A percentile compares a stretch with the other conserved stretches of the same genome.
phyloP scores from a whole-genome alignment of 2,797 vertebrate species.

The Siniperca undulata region DNA sequence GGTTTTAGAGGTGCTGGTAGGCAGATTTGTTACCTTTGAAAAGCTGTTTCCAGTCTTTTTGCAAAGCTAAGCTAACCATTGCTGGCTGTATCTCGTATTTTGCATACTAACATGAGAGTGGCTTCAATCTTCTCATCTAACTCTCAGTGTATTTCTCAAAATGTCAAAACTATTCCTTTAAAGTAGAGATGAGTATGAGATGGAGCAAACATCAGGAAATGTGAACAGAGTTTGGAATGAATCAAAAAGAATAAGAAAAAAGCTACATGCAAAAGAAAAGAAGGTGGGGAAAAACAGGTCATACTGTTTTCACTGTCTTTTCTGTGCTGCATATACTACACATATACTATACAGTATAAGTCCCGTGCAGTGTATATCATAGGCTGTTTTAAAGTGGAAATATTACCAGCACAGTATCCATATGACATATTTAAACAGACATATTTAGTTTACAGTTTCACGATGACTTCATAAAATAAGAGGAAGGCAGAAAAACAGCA shows the following conservation, averaged over 20 bases:
- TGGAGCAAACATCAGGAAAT: not conserved
- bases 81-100: not conserved
- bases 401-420: conserved; percentile 3
- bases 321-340: no score
- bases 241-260: not conserved
- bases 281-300: not conserved
- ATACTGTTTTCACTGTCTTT: not conserved
- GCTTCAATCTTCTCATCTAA: not conserved
- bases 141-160: not conserved
- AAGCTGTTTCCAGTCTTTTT: not conserved
- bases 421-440: conserved; percentile 24
- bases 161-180: not conserved
- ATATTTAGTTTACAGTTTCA: conserved; percentile 20
- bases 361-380: not conserved
- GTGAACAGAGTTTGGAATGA: not conserved
- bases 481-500: conserved; percentile 14
- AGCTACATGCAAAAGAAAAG: not conserved
- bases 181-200: not conserved
- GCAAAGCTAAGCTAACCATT: not conserved
- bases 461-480: not conserved
- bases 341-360: no score
- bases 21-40: not conserved
- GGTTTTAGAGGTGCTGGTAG: not conserved
- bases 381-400: conserved; percentile 9
- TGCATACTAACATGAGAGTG: not conserved